Evolutionary conservation across 1,140 invertebrate species (phyloP).

Genomic region (Chymomyza costata): DNA sequence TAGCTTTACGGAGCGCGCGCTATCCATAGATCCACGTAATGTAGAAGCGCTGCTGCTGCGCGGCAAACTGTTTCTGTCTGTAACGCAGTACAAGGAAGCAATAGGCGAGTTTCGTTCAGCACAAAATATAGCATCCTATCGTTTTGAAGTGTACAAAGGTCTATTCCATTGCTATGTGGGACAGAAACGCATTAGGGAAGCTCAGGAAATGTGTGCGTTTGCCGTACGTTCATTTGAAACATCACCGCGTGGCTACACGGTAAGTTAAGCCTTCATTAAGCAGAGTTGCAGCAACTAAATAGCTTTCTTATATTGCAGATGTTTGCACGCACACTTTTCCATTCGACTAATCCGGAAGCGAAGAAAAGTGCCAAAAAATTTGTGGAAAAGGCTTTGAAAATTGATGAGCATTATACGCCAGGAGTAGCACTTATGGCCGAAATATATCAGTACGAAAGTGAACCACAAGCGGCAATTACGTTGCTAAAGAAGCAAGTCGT

Average conservation of each 20-base stretch:
- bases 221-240: constrained; percentile 52
- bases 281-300: not conserved
- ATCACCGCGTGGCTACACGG: constrained; percentile 53
- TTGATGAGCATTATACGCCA: constrained; percentile 59
- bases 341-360: constrained; percentile 19
- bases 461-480: constrained; percentile 34
- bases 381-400: constrained; percentile 50
- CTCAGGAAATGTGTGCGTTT: constrained; percentile 49
- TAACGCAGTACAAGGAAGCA: constrained; percentile 83
- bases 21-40: constrained; percentile 77
- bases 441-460: constrained; percentile 47
- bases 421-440: constrained; percentile 55
- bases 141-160: constrained; percentile 71
- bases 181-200: constrained; percentile 52
- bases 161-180: constrained; percentile 53
- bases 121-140: constrained; percentile 77
- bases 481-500: constrained; percentile 57
- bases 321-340: constrained; percentile 50
- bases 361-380: constrained; percentile 51
- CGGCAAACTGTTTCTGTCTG: constrained; percentile 80
- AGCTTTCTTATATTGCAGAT: constrained; percentile 24
- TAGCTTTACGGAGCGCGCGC: constrained; percentile 79
- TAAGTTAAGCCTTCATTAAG: constrained; percentile 1
- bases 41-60: constrained; percentile 85
- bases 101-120: constrained; percentile 82